A percentile compares a stretch with the other conserved stretches of the same genome.
phyloP scores from a whole-genome alignment of 2,888 invertebrate genomes.

The Lasioglossum leucozonium region DNA sequence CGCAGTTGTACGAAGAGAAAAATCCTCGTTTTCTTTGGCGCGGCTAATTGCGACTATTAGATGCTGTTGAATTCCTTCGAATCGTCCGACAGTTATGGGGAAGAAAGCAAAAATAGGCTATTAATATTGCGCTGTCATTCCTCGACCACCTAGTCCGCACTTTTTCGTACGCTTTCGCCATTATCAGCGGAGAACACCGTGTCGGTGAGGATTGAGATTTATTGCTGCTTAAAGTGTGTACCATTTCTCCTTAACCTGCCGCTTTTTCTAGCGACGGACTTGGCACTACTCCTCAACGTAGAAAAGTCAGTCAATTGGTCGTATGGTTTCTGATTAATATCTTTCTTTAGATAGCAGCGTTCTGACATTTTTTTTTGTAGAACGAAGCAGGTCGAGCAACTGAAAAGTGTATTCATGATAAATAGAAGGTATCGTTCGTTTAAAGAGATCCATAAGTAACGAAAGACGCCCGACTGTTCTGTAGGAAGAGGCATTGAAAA shows the following conservation, averaged over 20 bases:
- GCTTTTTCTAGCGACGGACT: not conserved
- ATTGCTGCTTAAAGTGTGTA: not conserved
- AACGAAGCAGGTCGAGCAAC: too few relatives aligned
- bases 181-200: not conserved
- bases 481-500: too few relatives aligned
- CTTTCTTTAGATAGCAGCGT: not conserved
- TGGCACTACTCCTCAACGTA: not conserved
- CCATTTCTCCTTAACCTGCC: not conserved
- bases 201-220: not conserved
- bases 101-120: conserved; percentile 22
- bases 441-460: too few relatives aligned
- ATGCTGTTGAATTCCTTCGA: conserved; percentile 6
- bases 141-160: conserved; percentile 37
- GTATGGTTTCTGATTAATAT: not conserved
- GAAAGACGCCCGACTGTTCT: too few relatives aligned
- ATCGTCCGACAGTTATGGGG: conserved; percentile 2
- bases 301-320: not conserved
- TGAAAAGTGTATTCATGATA: too few relatives aligned
- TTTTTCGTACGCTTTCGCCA: conserved; percentile 20
- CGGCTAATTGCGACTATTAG: not conserved
- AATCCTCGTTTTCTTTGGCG: not conserved
- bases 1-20: not conserved
- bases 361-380: not conserved
- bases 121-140: conserved; percentile 32
- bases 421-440: too few relatives aligned